Evolutionary conservation across 2,797 vertebrate species (phyloP).

Genomic region (Chlorospingus semifuscus): DNA sequence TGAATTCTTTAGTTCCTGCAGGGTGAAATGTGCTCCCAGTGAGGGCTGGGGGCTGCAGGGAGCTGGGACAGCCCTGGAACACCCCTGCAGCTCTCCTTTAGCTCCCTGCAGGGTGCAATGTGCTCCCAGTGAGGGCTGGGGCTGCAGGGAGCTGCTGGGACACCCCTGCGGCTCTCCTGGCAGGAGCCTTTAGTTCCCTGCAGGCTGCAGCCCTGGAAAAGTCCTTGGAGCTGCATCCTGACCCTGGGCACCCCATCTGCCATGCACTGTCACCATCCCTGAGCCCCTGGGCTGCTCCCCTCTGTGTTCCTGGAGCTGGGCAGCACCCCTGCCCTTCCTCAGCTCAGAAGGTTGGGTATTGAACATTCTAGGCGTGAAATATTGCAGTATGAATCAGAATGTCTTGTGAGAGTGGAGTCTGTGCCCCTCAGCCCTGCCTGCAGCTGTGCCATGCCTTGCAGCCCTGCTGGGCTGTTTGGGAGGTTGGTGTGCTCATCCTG

Average conservation of each 20-base stretch:
- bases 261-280: not conserved
- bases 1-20: too few relatives aligned
- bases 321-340: not conserved
- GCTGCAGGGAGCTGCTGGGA: not conserved
- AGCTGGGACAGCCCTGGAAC: too few relatives aligned
- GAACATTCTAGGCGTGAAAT: not conserved
- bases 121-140: not conserved
- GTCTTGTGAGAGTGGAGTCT: not conserved
- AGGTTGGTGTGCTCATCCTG: too few relatives aligned
- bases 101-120: too few relatives aligned
- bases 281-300: not conserved
- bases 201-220: not conserved
- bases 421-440: not conserved
- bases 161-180: not conserved
- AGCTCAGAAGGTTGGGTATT: not conserved
- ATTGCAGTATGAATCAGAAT: not conserved
- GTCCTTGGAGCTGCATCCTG: not conserved
- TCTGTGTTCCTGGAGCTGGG: not conserved
- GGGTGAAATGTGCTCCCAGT: fast-evolving
- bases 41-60: not conserved
- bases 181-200: not conserved
- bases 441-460: not conserved
- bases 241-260: fast-evolving
- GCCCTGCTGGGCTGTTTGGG: not conserved
- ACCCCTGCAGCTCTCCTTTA: not conserved